phyloP scores from a whole-genome alignment of 2,113 vertebrate species.

The Emydocephalus ijimae region DNA sequence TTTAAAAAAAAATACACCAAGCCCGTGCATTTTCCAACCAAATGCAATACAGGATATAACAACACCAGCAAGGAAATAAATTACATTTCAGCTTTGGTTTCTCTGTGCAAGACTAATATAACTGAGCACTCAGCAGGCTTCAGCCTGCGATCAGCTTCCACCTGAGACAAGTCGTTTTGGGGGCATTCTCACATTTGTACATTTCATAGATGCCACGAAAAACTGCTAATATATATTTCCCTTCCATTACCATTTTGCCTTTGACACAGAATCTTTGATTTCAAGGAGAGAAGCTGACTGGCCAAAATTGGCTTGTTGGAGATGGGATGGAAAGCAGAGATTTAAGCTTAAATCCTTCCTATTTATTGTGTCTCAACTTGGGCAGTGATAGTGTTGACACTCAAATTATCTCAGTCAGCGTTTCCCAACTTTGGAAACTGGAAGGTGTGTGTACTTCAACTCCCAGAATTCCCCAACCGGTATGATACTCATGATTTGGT shows the following conservation, averaged over 20 bases:
- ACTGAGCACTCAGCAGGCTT: neutral
- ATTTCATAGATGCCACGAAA: slow-evolving; percentile 18
- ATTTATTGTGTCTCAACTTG: neutral
- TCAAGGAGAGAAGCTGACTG: slow-evolving; percentile 28
- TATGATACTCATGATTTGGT: neutral
- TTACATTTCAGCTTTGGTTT: neutral
- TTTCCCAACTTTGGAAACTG: neutral
- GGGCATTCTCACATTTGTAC: neutral
- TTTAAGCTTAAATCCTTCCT: neutral
- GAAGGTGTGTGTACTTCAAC: neutral
- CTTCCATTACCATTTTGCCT: slow-evolving; percentile 17
- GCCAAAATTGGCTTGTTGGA: slow-evolving; percentile 45
- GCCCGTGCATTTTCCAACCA: neutral
- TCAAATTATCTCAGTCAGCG: neutral
- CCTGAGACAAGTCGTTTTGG: neutral
- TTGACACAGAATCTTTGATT: slow-evolving; percentile 13
- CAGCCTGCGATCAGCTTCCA: neutral
- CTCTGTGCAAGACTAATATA: neutral
- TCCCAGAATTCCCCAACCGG: neutral
- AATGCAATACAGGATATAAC: neutral
- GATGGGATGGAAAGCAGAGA: slow-evolving; percentile 6
- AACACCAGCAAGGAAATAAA: neutral
- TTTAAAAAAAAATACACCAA: neutral
- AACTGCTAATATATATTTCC: slow-evolving; percentile 7
- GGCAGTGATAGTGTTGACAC: neutral